A percentile compares a stretch with the other conserved stretches of the same genome.
Conservation (phyloP, 2,797 vertebrate species). For the Coregonus ussuriensis region DNA sequence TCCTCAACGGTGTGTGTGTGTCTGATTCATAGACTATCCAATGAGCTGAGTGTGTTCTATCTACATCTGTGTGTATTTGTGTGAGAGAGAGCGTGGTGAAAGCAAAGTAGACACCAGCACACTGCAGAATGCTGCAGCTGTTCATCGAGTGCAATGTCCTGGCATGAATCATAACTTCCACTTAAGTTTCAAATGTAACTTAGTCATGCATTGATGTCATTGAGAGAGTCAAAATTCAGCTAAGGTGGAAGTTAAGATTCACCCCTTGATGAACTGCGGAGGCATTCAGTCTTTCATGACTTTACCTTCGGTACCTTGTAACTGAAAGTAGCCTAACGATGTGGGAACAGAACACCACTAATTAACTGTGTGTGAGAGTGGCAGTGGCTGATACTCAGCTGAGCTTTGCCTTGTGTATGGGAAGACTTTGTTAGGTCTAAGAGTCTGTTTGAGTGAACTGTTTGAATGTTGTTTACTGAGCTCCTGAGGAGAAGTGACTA, state of each 20-base stretch:
- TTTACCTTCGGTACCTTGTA: background rate
- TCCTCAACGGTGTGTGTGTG: background rate
- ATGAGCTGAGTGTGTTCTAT: background rate
- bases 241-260: background rate
- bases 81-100: background rate
- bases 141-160: background rate
- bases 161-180: background rate
- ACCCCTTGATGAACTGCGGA: background rate
- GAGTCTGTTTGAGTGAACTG: background rate
- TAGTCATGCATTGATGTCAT: background rate
- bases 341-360: background rate
- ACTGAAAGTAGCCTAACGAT: no score
- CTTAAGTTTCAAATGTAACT: background rate
- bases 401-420: background rate
- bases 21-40: background rate
- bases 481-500: background rate
- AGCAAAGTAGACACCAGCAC: background rate
- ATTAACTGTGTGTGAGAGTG: background rate
- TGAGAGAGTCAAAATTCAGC: background rate
- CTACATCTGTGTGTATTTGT: background rate
- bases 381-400: background rate
- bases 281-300: background rate
- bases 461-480: conserved; percentile 4
- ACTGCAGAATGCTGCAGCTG: background rate
- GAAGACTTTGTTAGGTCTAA: background rate